phyloP scores from a whole-genome alignment of 92 coral and sea anemone species.

The Umimayanthus kanabou region DNA sequence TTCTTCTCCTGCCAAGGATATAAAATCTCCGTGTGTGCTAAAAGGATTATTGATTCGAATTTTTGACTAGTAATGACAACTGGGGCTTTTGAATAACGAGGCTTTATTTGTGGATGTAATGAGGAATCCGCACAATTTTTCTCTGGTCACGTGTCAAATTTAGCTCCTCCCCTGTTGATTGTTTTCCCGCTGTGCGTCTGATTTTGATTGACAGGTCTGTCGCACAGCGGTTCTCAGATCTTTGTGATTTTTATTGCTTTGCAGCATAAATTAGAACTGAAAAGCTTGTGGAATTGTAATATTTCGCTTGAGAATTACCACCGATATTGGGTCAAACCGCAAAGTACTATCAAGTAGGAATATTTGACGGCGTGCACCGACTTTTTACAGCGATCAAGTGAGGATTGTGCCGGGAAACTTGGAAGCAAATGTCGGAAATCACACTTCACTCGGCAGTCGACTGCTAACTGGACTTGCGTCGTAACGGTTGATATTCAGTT shows the following conservation, averaged over 20 bases:
- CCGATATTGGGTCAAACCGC: slow-evolving; percentile 39
- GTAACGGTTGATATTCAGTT: slow-evolving; percentile 33
- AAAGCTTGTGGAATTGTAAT: not conserved
- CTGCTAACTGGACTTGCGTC: slow-evolving; percentile 7
- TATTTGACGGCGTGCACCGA: slow-evolving; percentile 27
- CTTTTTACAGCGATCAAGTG: slow-evolving; percentile 27
- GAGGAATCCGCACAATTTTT: slow-evolving; percentile 33
- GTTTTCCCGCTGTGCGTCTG: slow-evolving; percentile 46
- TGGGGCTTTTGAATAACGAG: slow-evolving; percentile 15
- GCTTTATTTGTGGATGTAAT: slow-evolving; percentile 26
- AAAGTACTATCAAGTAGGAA: slow-evolving; percentile 17
- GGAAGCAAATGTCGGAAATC: slow-evolving; percentile 40
- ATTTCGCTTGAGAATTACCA: not conserved
- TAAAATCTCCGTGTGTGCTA: slow-evolving; percentile 38
- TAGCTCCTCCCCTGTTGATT: slow-evolving; percentile 53
- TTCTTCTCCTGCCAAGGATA: slow-evolving; percentile 15
- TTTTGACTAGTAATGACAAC: slow-evolving; percentile 33
- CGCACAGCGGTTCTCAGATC: slow-evolving; percentile 28
- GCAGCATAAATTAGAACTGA: slow-evolving; percentile 9
- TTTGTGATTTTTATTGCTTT: slow-evolving; percentile 31
- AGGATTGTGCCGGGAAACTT: not conserved
- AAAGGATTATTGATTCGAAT: slow-evolving; percentile 22
- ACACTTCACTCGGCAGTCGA: not conserved
- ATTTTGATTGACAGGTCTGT: slow-evolving; percentile 41
- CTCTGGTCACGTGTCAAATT: slow-evolving; percentile 49